Evolutionary conservation across 2,797 vertebrate species (phyloP).

Genomic region (Danionella dracula): DNA sequence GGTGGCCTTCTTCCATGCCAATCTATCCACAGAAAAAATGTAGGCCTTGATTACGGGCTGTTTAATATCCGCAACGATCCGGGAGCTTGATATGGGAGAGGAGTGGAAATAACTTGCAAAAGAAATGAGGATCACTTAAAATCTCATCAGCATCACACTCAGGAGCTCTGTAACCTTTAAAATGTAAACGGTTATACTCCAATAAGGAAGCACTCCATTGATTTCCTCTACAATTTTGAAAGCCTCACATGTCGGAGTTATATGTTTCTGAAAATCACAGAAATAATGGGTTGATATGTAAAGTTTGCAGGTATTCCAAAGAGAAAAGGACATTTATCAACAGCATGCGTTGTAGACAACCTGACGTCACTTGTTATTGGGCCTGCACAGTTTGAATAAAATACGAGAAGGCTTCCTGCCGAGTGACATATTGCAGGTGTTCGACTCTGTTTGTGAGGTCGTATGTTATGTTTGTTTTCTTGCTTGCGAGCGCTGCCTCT

Average conservation of each 20-base stretch:
- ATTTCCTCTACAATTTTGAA: too few species aligned
- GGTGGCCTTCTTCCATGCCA: neutral
- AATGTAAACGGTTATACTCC: too few species aligned
- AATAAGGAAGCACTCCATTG: too few species aligned
- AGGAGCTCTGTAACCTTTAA: neutral
- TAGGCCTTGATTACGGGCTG: conserved; percentile 11
- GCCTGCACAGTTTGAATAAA: conserved; percentile 28
- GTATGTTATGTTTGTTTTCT: conserved; percentile 28
- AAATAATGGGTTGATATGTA: neutral
- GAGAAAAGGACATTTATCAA: neutral
- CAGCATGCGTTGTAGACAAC: neutral
- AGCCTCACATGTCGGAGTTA: neutral
- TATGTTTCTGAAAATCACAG: neutral
- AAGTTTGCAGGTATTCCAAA: neutral
- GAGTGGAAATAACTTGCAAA: neutral
- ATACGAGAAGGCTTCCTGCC: conserved; percentile 12
- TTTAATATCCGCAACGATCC: conserved; percentile 22
- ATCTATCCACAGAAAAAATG: neutral
- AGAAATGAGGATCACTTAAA: conserved; percentile 21
- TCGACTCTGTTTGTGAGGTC: conserved; percentile 9
- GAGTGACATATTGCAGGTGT: conserved; percentile 31
- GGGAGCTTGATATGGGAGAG: neutral
- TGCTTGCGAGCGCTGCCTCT: neutral
- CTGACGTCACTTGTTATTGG: conserved; percentile 21
- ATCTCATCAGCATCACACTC: conserved; percentile 23